Evolutionary conservation across 92 coral and sea anemone genomes (phyloP).

Genomic region (Anthopleura xanthogrammica): DNA sequence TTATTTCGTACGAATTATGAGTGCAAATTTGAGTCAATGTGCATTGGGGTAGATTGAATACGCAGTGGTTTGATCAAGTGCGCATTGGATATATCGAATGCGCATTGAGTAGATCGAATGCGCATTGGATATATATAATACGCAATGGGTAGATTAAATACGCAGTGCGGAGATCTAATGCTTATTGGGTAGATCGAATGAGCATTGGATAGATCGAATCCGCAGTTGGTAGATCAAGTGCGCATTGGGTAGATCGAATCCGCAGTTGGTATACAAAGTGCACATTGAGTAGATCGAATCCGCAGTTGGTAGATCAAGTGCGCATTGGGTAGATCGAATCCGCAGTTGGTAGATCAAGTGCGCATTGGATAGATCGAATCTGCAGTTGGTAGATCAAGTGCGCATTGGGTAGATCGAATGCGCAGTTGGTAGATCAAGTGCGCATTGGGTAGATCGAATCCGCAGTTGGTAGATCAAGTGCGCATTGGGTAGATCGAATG

Average conservation of each 20-base stretch:
- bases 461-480: not conserved
- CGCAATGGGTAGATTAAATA: not conserved
- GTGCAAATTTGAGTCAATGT: not conserved
- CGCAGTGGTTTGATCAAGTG: too few relatives aligned
- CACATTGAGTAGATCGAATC: not conserved
- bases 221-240: not conserved
- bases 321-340: not conserved
- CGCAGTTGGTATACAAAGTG: not conserved
- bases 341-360: not conserved
- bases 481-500: too few relatives aligned
- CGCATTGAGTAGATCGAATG: not conserved
- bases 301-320: not conserved
- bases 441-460: not conserved
- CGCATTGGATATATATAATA: not conserved
- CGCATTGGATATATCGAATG: too few relatives aligned
- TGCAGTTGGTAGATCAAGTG: not conserved
- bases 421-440: not conserved
- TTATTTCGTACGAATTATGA: too few relatives aligned
- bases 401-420: not conserved
- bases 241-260: not conserved
- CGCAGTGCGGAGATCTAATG: not conserved
- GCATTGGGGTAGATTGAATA: too few relatives aligned
- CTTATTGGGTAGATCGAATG: not conserved
- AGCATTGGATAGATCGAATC: not conserved
- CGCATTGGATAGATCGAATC: not conserved